Conservation (phyloP, 2,113 vertebrate species). For the Catagonus wagneri region DNA sequence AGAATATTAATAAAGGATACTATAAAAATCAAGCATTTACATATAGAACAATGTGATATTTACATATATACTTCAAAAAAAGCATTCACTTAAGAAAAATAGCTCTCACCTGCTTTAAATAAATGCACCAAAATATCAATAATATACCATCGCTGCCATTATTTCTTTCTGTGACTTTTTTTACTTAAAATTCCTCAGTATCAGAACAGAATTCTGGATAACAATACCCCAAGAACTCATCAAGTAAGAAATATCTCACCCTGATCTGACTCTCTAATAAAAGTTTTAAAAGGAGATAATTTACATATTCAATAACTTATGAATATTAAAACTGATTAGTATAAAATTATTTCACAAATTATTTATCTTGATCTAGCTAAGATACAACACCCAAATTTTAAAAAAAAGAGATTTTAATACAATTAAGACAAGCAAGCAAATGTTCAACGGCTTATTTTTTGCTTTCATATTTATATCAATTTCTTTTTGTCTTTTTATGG, state of each 20-base stretch:
- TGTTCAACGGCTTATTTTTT: background rate
- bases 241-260: background rate
- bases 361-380: background rate
- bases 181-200: background rate
- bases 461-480: background rate
- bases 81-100: conserved; percentile 17
- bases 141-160: background rate
- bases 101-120: background rate
- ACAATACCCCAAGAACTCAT: background rate
- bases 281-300: background rate
- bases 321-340: background rate
- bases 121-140: background rate
- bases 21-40: background rate
- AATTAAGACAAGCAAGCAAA: conserved; percentile 3
- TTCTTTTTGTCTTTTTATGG: no score
- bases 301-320: background rate
- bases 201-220: background rate
- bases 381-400: background rate
- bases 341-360: background rate
- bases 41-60: background rate
- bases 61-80: background rate
- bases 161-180: background rate
- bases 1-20: conserved; percentile 33
- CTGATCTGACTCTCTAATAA: background rate
- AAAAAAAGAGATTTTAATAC: background rate